A percentile compares a stretch with the other conserved stretches of the same genome.
These are phyloP conservation scores for Vidua macroura DNA, from an alignment of 2,113 vertebrate genomes.

Conservation along the genomic window DNA sequence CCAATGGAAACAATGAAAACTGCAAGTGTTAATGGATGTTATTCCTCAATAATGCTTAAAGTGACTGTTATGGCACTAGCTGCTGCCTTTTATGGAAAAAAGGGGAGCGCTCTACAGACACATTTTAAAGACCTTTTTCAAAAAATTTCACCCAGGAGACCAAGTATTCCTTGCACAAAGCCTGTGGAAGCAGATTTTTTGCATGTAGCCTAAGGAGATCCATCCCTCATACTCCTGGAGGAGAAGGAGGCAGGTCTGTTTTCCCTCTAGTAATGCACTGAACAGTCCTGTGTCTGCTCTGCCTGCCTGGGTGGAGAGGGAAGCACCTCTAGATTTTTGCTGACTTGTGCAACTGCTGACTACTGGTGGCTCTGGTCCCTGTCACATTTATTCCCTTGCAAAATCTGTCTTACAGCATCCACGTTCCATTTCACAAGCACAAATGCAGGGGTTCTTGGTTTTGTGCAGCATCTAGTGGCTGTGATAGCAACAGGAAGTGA, in stretches of 20 bases:
- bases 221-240: background rate
- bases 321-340: background rate
- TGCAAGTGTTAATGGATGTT: slow-evolving; percentile 53
- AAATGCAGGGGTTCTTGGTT: background rate
- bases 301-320: background rate
- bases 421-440: background rate
- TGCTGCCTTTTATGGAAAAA: slow-evolving; percentile 49
- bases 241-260: background rate
- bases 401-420: background rate
- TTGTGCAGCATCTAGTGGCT: background rate
- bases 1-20: slow-evolving; percentile 59
- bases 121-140: slow-evolving; percentile 30
- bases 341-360: background rate
- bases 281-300: background rate
- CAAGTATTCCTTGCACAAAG: slow-evolving; percentile 26
- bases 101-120: background rate
- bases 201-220: background rate
- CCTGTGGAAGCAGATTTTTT: slow-evolving; percentile 32
- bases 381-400: background rate
- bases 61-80: slow-evolving; percentile 35
- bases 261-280: background rate
- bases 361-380: background rate
- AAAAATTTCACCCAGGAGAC: slow-evolving; percentile 12
- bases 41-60: slow-evolving; percentile 59
- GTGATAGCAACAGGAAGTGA: background rate